phyloP scores from a whole-genome alignment of 2,797 vertebrate genomes.

The Hypotaenidia okinawae region DNA sequence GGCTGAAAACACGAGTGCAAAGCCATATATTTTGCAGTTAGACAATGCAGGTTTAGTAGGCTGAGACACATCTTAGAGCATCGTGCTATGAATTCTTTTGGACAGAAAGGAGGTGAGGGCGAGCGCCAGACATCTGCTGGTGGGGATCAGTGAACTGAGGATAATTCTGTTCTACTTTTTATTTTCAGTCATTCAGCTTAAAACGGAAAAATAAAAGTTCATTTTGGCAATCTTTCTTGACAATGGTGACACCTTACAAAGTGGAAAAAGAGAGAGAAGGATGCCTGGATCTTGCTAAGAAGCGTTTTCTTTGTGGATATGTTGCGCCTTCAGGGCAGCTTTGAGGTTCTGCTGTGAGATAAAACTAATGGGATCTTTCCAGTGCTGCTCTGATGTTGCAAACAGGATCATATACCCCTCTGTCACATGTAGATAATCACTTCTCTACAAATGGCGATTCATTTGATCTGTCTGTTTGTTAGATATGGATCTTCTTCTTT shows the following conservation, averaged over 20 bases:
- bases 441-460: neutral
- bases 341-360: neutral
- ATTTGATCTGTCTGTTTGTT: neutral
- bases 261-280: neutral
- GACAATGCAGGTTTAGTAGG: neutral
- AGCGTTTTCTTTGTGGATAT: neutral
- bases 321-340: slow-evolving; percentile 8
- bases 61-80: neutral
- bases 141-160: neutral
- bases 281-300: neutral
- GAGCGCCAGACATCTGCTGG: neutral
- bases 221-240: neutral
- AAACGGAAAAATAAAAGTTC: neutral
- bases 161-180: neutral
- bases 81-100: neutral
- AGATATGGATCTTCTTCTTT: neutral
- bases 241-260: neutral
- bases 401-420: neutral
- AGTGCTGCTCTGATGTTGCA: neutral
- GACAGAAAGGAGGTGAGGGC: neutral
- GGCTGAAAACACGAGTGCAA: neutral
- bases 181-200: neutral
- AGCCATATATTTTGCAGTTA: neutral
- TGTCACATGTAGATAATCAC: neutral
- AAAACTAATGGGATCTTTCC: neutral